Base-by-base conservation (phyloP, 2,113 vertebrate genomes). In the Prolemur simus region DNA sequence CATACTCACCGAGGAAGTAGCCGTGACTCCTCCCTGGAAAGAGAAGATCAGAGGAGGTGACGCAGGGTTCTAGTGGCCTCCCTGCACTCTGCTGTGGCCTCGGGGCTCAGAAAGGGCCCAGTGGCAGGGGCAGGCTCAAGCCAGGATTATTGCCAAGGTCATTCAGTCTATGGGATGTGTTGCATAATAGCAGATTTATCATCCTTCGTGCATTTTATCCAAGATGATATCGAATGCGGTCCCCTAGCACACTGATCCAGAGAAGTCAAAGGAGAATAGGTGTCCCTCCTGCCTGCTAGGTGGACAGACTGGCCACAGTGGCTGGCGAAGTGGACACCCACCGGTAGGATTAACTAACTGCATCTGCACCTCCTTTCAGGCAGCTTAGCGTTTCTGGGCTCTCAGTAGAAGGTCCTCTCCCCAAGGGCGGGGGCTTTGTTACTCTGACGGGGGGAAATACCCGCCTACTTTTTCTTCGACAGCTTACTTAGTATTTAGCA, bases 1-100 rank as follows among this genome's bases (percentile, higher is more conserved):
- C 18, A 10, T 56, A 98, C 97, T 98, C 87, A 98, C 97, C 4
- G 95, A 97, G 49, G 98, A 98, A 27, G 91, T 34, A 89, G 34
- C 0, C 0, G 77, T 49, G 84, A 5, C 47, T 82, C 60, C 54
- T 4, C 89, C 95, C 98, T 98, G 94, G 8, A 56, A 95, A 97
- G 78, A 97, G 49, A 97, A 94, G 87, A 93, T 34, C 58, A 52
- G 84, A 95, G 52, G 12, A n/a, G 45, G 34, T 69, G 39, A 63
- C 37, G 1, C 32, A 42, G 20, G 37, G 37, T 6, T 54, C 4
- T 23, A 1, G 8, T 27, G 81, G 5, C 39, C 45, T 80, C n/a
- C 7, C 20, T 37, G 45, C 5, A 7, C 54, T 14, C 74, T 34
- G 37, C 63, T 39, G 10, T 17, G 54, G 14, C 37, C 82, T 66